Evolutionary conservation across 2,113 vertebrate genomes (phyloP).

Genomic region (Oreochromis niloticus): DNA sequence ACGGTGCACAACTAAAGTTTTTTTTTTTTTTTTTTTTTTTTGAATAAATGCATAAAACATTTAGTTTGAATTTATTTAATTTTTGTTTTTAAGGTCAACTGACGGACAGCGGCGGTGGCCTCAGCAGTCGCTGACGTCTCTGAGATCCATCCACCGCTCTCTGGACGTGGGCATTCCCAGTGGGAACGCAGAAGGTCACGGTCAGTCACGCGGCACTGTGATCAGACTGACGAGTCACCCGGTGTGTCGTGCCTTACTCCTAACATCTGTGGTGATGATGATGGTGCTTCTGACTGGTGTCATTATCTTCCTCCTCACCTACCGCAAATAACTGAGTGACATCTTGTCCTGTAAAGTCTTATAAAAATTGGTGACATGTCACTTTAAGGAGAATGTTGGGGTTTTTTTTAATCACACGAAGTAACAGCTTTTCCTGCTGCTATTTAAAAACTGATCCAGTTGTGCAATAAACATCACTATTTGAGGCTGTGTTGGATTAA

Average conservation of each 20-base stretch:
- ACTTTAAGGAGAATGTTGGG: too few relatives aligned
- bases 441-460: neutral
- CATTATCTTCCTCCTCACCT: slow-evolving; percentile 41
- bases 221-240: slow-evolving; percentile 31
- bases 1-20: neutral
- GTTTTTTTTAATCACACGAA: accelerated
- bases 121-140: neutral
- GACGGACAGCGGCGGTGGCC: neutral
- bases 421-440: neutral
- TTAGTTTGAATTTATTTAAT: neutral
- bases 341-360: neutral
- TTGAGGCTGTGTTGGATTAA: neutral
- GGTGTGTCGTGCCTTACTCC: slow-evolving; percentile 32
- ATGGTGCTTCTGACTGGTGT: slow-evolving; percentile 46
- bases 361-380: neutral
- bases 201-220: neutral
- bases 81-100: slow-evolving; percentile 11
- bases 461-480: neutral
- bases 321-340: neutral
- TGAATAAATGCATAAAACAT: neutral
- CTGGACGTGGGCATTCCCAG: slow-evolving; percentile 67
- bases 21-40: neutral
- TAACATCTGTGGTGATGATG: slow-evolving; percentile 40
- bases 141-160: slow-evolving; percentile 10
- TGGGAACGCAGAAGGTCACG: accelerated